Evolutionary conservation across 92 coral and sea anemone genomes (phyloP).

Genomic region (Epizoanthus illoricatus): DNA sequence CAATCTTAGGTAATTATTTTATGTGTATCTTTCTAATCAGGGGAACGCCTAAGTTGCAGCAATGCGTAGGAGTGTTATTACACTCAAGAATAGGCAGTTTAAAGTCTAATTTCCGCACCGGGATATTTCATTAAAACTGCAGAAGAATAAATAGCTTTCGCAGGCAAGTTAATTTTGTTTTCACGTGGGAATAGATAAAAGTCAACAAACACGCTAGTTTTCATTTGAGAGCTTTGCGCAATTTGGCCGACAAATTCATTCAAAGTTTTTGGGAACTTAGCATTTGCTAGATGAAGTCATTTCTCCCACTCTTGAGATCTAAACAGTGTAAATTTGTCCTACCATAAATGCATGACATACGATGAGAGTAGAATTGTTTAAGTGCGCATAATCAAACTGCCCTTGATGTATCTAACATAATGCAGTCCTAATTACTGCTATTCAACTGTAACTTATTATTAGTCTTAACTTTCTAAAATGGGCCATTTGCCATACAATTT

Average conservation of each 20-base stretch:
- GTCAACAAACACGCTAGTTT: slow-evolving; percentile 45
- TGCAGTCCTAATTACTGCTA: background rate
- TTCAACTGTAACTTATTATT: background rate
- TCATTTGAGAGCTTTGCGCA: slow-evolving; percentile 41
- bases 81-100: slow-evolving; percentile 36
- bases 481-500: too few relatives aligned
- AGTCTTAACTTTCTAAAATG: too few relatives aligned
- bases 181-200: slow-evolving; percentile 49
- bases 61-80: slow-evolving; percentile 36
- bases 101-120: slow-evolving; percentile 56
- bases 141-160: slow-evolving; percentile 45
- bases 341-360: background rate
- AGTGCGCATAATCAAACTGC: background rate
- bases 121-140: slow-evolving; percentile 36
- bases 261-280: slow-evolving; percentile 38
- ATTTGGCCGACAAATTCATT: slow-evolving; percentile 37
- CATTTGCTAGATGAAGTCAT: slow-evolving; percentile 40
- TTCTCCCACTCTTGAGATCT: background rate
- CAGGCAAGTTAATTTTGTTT: slow-evolving; percentile 45
- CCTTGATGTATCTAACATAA: background rate
- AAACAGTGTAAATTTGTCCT: background rate
- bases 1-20: slow-evolving; percentile 4
- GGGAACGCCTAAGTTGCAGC: slow-evolving; percentile 28
- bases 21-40: slow-evolving; percentile 8
- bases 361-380: slow-evolving; percentile 2